Percentiles rank a stretch among this genome's conserved stretches.
phyloP scores from a whole-genome alignment of 1,140 invertebrate genomes.

The Macrocentrus cingulum region DNA sequence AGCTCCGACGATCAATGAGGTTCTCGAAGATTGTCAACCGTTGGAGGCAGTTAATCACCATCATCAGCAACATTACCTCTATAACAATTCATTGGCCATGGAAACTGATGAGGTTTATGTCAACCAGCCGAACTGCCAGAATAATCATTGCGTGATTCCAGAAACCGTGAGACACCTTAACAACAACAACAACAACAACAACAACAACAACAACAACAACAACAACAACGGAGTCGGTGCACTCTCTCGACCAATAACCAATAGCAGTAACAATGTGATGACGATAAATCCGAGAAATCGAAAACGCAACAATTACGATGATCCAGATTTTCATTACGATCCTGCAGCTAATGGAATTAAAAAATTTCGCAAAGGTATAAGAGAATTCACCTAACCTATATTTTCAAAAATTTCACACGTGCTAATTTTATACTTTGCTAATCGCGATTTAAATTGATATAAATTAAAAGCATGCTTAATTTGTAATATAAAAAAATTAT shows the following conservation, averaged over 20 bases:
- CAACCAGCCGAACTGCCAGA: slow-evolving; percentile 30
- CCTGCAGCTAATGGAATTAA: slow-evolving; percentile 26
- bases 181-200: neutral
- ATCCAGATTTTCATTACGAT: slow-evolving; percentile 7
- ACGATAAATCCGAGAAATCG: slow-evolving; percentile 30
- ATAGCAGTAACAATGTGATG: slow-evolving; percentile 3
- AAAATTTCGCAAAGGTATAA: slow-evolving; percentile 40
- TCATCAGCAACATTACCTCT: slow-evolving; percentile 17
- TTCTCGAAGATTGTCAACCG: slow-evolving; percentile 4
- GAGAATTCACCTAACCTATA: slow-evolving; percentile 15
- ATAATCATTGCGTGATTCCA: slow-evolving; percentile 46
- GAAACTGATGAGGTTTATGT: slow-evolving; percentile 34
- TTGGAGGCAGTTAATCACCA: neutral
- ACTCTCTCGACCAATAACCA: slow-evolving; percentile 22
- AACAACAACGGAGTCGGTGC: slow-evolving; percentile 7
- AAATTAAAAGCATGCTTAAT: neutral
- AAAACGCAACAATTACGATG: slow-evolving; percentile 37
- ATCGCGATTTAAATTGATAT: slow-evolving; percentile 8
- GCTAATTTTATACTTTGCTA: neutral
- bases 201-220: slow-evolving; percentile 14
- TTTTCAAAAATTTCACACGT: too few relatives aligned
- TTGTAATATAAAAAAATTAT: too few relatives aligned
- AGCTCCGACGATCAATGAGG: slow-evolving; percentile 26
- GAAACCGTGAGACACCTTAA: slow-evolving; percentile 22
- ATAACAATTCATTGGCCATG: slow-evolving; percentile 35